Conservation (phyloP, 2,113 vertebrate species). For the Lamprologus tigripictilis region DNA sequence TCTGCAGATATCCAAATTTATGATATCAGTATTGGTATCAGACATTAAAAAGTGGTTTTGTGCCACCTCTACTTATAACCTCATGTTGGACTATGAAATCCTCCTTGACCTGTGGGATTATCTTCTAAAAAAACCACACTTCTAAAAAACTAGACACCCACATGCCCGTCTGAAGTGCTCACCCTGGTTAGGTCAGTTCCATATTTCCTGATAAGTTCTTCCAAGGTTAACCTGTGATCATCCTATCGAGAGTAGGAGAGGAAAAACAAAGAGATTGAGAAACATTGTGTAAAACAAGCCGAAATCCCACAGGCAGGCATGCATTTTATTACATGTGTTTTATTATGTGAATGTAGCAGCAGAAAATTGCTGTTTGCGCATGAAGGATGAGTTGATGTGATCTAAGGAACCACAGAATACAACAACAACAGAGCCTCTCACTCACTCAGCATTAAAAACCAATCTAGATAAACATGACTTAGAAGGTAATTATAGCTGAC, state of each 20-base stretch:
- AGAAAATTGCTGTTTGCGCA: background rate
- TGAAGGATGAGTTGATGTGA: background rate
- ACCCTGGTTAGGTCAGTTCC: slow-evolving; percentile 87
- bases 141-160: background rate
- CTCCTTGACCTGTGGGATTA: background rate
- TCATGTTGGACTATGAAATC: background rate
- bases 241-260: slow-evolving; percentile 71
- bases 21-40: background rate
- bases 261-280: background rate
- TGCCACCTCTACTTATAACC: background rate
- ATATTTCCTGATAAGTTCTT: slow-evolving; percentile 92
- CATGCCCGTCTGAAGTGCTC: slow-evolving; percentile 19
- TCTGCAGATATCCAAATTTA: background rate
- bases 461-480: background rate
- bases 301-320: background rate
- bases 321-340: background rate
- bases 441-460: background rate
- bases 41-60: background rate
- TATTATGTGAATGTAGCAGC: background rate
- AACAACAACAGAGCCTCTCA: background rate
- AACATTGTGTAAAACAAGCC: background rate
- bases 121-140: background rate
- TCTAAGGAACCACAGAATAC: background rate
- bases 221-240: slow-evolving; percentile 91
- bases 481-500: slow-evolving; percentile 16